Base-by-base conservation (phyloP, 2,888 invertebrate genomes). In the Plebejus argus region DNA sequence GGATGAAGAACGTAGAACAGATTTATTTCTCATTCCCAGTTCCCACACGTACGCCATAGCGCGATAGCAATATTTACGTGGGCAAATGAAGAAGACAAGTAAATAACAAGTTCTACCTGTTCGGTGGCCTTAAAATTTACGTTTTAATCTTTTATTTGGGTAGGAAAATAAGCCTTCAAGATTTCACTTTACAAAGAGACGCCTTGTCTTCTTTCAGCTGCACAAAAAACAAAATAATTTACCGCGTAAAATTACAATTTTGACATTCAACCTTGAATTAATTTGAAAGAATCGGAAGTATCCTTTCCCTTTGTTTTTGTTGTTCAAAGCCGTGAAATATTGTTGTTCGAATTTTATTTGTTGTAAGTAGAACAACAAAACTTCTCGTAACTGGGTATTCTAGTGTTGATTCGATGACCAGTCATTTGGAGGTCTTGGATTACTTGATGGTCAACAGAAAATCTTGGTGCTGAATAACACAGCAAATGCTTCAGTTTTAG, bases 221-320 rank as follows among this genome's bases (percentile, higher is more conserved):
- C 61, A 61, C 61, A 61, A 4, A 61, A 20, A 61, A 23, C 61
- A 61, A 61, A 61, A 61, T 61, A 61, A 61, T 61, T 23, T 8
- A 23, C 20, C 20, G 61, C 61, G 61, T 61, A 61, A 61, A 61
- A 61, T 61, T 61, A 61, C 12, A 23, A 23, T 61, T 23, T 61
- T 61, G 61, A 61, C 61, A 10, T 12, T 10, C 20, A 61, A 23
- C 61, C 61, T 61, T 61, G 61, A 61, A 61, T 61, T 61, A 61
- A 61, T 61, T 61, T 61, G 23, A 61, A 61, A 61, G 23, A 61
- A 61, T 20, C 23, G 61, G 61, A 61, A 61, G 61, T 61, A 20
- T 61, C 61, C 61, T 61, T 23, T 61, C 61, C 61, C 61, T 45
- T 72, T 72, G 72, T 72, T 45, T 49, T 72, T 20, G n/a, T 23